A percentile compares a stretch with the other conserved stretches of the same genome.
phyloP scores from a whole-genome alignment of 2,797 vertebrate species.

The Picus viridis region DNA sequence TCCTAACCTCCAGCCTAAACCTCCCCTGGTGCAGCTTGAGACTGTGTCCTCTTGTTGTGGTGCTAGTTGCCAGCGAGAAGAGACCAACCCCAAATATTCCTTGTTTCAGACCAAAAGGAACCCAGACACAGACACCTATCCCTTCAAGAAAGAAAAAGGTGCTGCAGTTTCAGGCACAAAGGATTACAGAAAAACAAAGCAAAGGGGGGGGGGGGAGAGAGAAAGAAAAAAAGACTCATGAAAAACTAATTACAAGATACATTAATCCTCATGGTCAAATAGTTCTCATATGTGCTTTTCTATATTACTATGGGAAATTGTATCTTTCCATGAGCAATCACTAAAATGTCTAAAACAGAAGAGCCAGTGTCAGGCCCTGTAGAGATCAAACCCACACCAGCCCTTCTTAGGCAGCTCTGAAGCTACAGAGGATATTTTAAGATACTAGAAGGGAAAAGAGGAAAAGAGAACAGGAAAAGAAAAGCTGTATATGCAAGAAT shows the following conservation, averaged over 20 bases:
- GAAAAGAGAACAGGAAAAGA: background rate
- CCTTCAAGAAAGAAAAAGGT: background rate
- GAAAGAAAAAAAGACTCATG: background rate
- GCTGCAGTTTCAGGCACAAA: background rate
- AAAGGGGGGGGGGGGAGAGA: no score
- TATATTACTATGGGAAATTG: background rate
- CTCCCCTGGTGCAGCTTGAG: no score
- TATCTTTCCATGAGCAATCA: background rate
- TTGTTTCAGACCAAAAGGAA: slow-evolving; percentile 22
- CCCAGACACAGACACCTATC: background rate
- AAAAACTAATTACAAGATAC: background rate
- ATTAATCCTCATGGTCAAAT: background rate
- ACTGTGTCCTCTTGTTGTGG: no score
- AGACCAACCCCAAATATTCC: background rate
- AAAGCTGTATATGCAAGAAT: background rate
- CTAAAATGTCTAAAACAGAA: slow-evolving; percentile 2
- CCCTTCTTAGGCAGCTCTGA: background rate
- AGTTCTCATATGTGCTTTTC: background rate
- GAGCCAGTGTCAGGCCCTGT: background rate
- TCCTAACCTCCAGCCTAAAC: no score
- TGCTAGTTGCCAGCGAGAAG: no score
- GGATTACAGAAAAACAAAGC: background rate
- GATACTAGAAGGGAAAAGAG: background rate
- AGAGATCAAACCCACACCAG: slow-evolving; percentile 13
- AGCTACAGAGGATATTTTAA: slow-evolving; percentile 15